Evolutionary conservation across 1,140 invertebrate genomes (phyloP), one percentile per base, ranked within the genome.

Genomic region (Drosophila murphyi): DNA sequence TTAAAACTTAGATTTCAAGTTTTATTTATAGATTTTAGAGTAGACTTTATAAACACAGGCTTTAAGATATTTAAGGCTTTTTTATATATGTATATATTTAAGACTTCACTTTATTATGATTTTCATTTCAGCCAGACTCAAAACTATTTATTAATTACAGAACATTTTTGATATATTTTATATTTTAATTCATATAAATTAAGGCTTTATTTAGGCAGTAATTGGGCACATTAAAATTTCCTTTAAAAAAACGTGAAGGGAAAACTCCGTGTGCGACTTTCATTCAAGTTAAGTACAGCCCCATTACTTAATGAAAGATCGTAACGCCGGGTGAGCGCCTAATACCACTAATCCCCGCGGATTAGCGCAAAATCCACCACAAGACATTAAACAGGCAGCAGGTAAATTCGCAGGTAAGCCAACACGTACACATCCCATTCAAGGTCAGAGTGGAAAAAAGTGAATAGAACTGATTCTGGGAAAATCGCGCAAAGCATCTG

Each of bases 331-430:
- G 10, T 41, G n/a, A 70, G 54, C 54, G 64, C 64, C 31, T 73
- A 69, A 74, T 50, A 8, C 29, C 48, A 43, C 72, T 87, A 87
- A 87, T 86, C 82, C 80, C 28, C 35, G 47, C 32, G 83, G 83
- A 88, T 88, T 83, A 89, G 68, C 64, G 70, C 67, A 85, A 71
- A 88, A 89, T 88, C 83, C 83, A 89, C 85, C 85, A 89, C 85
- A 89, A 89, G 85, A 83, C 74, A 80, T 83, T 81, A 83, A 88
- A 89, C 85, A 83, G 31, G n/a, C 12, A 5, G 8, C 62, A 57
- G 65, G 54, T 73, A 43, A 7, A 12, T 10, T 6, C 10, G 7
- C 43, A 86, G 69, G 51, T 62, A 71, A 6, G 5, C n/a, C 65
- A 12, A 48, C 55, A 56, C 41, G 48, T n/a, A 20, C 51, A 43